phyloP scores from a whole-genome alignment of 2,797 vertebrate genomes.

The Acrossocheilus fasciatus region DNA sequence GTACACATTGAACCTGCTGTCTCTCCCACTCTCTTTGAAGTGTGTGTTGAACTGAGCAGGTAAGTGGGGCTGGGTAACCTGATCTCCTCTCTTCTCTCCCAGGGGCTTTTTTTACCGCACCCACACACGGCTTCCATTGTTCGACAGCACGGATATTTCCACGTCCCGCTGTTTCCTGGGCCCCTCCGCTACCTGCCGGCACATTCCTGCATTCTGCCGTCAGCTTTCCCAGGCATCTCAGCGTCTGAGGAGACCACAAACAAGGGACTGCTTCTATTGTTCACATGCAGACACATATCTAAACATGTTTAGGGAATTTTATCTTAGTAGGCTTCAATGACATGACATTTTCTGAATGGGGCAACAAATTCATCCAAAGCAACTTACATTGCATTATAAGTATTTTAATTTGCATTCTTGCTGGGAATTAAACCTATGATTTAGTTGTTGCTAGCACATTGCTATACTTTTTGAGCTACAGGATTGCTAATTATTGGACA shows the following conservation, averaged over 20 bases:
- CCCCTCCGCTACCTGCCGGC: constrained; percentile 53
- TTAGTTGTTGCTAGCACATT: background rate
- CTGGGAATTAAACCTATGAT: background rate
- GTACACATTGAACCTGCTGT: constrained; percentile 41
- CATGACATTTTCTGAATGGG: background rate
- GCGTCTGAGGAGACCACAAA: constrained; percentile 42
- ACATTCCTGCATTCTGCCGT: constrained; percentile 56
- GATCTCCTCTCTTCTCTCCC: constrained; percentile 34
- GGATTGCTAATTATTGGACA: background rate
- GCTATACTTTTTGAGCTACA: background rate
- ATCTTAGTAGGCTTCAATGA: background rate
- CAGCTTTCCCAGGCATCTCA: constrained; percentile 48
- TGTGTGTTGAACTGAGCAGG: constrained; percentile 47
- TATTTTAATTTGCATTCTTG: background rate
- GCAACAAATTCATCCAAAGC: background rate
- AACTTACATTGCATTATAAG: too few species aligned
- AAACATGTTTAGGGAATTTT: background rate
- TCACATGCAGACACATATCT: constrained; percentile 20
- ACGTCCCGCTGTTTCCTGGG: constrained; percentile 48
- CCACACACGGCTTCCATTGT: constrained; percentile 59
- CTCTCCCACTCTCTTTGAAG: constrained; percentile 35
- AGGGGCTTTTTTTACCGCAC: constrained; percentile 50
- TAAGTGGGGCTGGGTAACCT: constrained; percentile 53
- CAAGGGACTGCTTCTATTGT: constrained; percentile 40
- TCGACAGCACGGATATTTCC: constrained; percentile 51